These are phyloP conservation scores for Forbesichthys agassizii DNA, from an alignment of 2,113 vertebrate genomes.

Conservation along the genomic window DNA sequence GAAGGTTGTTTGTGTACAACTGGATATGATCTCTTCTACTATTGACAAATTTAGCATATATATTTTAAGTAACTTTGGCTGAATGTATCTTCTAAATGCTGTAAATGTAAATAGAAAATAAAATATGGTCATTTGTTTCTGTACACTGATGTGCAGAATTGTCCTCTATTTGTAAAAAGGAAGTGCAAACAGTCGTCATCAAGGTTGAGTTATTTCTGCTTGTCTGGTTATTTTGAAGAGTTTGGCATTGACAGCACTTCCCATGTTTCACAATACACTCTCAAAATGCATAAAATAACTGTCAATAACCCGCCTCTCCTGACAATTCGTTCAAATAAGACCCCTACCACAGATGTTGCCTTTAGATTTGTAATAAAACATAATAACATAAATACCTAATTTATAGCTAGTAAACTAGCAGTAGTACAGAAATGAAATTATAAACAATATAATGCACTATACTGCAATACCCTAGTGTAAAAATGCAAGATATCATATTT, in stretches of 20 bases:
- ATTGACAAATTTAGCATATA: too few species aligned
- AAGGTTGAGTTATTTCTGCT: slow-evolving; percentile 63
- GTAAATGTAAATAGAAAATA: background rate
- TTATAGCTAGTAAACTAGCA: background rate
- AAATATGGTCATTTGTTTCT: background rate
- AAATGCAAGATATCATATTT: slow-evolving; percentile 8
- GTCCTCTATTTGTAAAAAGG: slow-evolving; percentile 55
- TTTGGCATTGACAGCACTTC: slow-evolving; percentile 74
- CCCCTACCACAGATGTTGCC: slow-evolving; percentile 26
- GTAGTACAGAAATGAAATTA: slow-evolving; percentile 20
- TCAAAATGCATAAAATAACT: slow-evolving; percentile 53
- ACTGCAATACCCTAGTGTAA: slow-evolving; percentile 2
- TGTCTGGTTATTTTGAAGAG: slow-evolving; percentile 57
- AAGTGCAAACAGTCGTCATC: slow-evolving; percentile 63
- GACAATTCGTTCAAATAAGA: slow-evolving; percentile 60
- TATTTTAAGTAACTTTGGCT: too few species aligned
- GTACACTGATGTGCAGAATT: background rate
- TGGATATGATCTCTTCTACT: too few species aligned
- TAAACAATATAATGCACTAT: slow-evolving; percentile 6
- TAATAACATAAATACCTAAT: background rate
- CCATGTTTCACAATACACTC: slow-evolving; percentile 79
- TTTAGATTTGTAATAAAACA: background rate
- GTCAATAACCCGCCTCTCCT: slow-evolving; percentile 41
- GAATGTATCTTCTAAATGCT: too few species aligned
- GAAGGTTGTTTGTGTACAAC: too few species aligned